Evolutionary conservation across 1,140 invertebrate species (phyloP).

Genomic region (Mycetomoellerius zeteki): DNA sequence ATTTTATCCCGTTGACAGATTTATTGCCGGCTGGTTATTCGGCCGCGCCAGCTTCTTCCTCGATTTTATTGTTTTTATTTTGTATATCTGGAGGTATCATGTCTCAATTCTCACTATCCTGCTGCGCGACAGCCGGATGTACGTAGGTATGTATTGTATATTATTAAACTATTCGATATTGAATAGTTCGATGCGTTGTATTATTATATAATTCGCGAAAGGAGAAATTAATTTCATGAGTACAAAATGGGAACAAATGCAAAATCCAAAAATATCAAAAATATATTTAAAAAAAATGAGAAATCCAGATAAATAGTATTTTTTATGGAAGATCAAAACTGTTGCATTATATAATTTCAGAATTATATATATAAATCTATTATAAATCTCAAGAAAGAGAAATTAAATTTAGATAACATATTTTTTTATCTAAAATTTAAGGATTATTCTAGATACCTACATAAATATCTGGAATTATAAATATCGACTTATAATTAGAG

Average conservation of each 20-base stretch:
- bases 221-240: slow-evolving; percentile 31
- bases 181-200: background rate
- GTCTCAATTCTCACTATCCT: slow-evolving; percentile 59
- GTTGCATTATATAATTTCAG: background rate
- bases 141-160: slow-evolving; percentile 36
- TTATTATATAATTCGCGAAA: slow-evolving; percentile 9
- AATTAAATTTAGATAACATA: background rate
- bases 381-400: background rate
- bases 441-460: background rate
- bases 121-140: slow-evolving; percentile 17
- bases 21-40: slow-evolving; percentile 79
- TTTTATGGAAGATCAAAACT: background rate
- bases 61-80: slow-evolving; percentile 78
- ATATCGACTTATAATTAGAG: too few species aligned
- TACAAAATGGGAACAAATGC: background rate
- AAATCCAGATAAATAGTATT: background rate
- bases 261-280: background rate
- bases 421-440: background rate
- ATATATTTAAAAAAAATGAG: background rate
- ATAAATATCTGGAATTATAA: too few species aligned
- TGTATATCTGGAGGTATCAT: slow-evolving; percentile 62
- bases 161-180: slow-evolving; percentile 61
- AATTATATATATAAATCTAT: slow-evolving; percentile 23
- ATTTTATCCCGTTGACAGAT: slow-evolving; percentile 81
- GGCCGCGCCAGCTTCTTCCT: slow-evolving; percentile 74